phyloP scores from a whole-genome alignment of 2,113 vertebrate species.

The Tringa solitaria region DNA sequence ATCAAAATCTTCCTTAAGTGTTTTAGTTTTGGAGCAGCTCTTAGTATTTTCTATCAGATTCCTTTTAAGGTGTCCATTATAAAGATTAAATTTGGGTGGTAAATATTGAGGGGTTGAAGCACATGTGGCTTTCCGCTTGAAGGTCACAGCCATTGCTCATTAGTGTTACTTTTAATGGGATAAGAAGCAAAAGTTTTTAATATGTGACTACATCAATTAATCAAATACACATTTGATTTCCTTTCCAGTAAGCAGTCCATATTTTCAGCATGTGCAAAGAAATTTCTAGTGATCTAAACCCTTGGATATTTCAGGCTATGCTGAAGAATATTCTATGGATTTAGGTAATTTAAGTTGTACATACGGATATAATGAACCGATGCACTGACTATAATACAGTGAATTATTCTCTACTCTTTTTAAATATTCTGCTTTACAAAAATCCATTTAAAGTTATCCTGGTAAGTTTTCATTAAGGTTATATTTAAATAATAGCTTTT shows the following conservation, averaged over 20 bases:
- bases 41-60: slow-evolving; percentile 86
- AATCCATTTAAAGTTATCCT: background rate
- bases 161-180: slow-evolving; percentile 88
- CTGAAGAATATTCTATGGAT: background rate
- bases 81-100: slow-evolving; percentile 87
- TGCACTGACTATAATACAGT: background rate
- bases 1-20: slow-evolving; percentile 86
- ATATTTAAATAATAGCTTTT: slow-evolving; percentile 36
- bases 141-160: slow-evolving; percentile 81
- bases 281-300: slow-evolving; percentile 30
- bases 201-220: slow-evolving; percentile 80
- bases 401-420: background rate
- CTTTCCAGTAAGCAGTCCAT: slow-evolving; percentile 73
- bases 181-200: slow-evolving; percentile 84
- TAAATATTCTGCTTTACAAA: background rate
- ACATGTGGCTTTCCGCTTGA: slow-evolving; percentile 76
- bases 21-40: slow-evolving; percentile 83
- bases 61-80: slow-evolving; percentile 87
- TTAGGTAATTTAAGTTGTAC: slow-evolving; percentile 1
- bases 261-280: slow-evolving; percentile 57
- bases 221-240: slow-evolving; percentile 72
- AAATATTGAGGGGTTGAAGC: slow-evolving; percentile 80
- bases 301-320: background rate
- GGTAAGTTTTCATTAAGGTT: background rate
- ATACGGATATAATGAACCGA: background rate